Conservation (phyloP, 2,888 invertebrate species). For the Sicus ferrugineus region DNA sequence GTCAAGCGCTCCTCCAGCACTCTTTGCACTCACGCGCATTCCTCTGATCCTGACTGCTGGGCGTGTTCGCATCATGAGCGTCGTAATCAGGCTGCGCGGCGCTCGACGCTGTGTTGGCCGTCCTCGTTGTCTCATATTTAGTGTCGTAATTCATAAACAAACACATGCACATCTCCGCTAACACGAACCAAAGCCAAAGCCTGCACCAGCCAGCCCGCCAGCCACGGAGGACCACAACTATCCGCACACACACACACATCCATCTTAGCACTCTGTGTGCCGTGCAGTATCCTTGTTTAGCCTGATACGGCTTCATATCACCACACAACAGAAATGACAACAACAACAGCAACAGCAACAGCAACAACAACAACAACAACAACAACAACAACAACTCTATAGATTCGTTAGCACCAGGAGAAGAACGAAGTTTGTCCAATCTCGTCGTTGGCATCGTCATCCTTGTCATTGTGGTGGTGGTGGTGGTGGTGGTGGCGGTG, state of each 20-base stretch:
- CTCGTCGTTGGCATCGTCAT: slow-evolving; percentile 29
- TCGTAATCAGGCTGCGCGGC: not conserved
- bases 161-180: slow-evolving; percentile 24
- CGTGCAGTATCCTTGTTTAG: slow-evolving; percentile 1
- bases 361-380: slow-evolving; percentile 20
- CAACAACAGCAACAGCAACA: slow-evolving; percentile 39
- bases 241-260: not conserved
- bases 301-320: slow-evolving; percentile 9
- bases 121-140: slow-evolving; percentile 32
- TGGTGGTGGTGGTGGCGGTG: slow-evolving; percentile 25
- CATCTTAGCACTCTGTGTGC: not conserved
- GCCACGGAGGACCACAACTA: not conserved
- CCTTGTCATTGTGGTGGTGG: too few relatives aligned
- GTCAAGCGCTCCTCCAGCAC: slow-evolving; percentile 18
- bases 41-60: not conserved
- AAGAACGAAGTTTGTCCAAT: not conserved
- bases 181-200: too few relatives aligned
- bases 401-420: not conserved
- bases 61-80: not conserved
- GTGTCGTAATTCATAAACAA: slow-evolving; percentile 39
- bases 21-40: not conserved
- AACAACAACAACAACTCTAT: slow-evolving; percentile 5
- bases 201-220: too few relatives aligned
- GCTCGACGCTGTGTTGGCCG: slow-evolving; percentile 15
- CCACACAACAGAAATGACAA: slow-evolving; percentile 19